These are phyloP conservation scores for Hypothenemus hampei DNA, from an alignment of 1,140 invertebrate species.

Conservation along the genomic window DNA sequence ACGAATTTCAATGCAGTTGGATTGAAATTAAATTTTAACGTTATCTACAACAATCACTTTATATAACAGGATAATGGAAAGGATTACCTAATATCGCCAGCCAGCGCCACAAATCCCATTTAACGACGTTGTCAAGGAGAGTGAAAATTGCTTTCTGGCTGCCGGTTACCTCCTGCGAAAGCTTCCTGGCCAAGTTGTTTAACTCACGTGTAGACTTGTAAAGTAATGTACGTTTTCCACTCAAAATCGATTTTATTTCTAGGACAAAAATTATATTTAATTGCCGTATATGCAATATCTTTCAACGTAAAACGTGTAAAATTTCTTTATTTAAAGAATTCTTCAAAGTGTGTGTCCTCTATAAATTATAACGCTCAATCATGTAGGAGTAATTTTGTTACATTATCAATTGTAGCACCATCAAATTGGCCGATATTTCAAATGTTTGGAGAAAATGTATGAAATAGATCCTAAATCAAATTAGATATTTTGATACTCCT, in stretches of 20 bases:
- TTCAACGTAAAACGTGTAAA: background rate
- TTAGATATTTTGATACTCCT: too few species aligned
- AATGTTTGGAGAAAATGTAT: too few species aligned
- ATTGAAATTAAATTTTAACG: background rate
- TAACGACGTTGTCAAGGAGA: constrained; percentile 18
- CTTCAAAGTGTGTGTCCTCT: too few species aligned
- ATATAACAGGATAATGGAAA: constrained; percentile 8
- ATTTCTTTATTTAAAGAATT: too few species aligned
- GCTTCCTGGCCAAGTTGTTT: constrained; percentile 30
- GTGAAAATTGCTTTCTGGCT: constrained; percentile 20
- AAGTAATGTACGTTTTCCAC: constrained; percentile 30
- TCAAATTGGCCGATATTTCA: too few species aligned
- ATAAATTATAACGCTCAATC: too few species aligned
- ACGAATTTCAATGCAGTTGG: too few species aligned
- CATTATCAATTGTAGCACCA: too few species aligned
- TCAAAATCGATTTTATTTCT: constrained; percentile 34
- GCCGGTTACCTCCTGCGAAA: constrained; percentile 21
- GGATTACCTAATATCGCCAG: constrained; percentile 34
- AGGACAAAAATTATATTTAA: too few species aligned
- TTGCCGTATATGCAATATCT: too few species aligned
- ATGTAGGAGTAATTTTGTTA: too few species aligned
- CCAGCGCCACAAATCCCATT: constrained; percentile 39
- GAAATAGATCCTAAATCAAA: too few species aligned
- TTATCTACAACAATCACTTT: background rate
- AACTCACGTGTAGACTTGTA: constrained; percentile 33